These are phyloP conservation scores for Electrophaes corylata DNA, from an alignment of 2,888 invertebrate species.

Conservation along the genomic window DNA sequence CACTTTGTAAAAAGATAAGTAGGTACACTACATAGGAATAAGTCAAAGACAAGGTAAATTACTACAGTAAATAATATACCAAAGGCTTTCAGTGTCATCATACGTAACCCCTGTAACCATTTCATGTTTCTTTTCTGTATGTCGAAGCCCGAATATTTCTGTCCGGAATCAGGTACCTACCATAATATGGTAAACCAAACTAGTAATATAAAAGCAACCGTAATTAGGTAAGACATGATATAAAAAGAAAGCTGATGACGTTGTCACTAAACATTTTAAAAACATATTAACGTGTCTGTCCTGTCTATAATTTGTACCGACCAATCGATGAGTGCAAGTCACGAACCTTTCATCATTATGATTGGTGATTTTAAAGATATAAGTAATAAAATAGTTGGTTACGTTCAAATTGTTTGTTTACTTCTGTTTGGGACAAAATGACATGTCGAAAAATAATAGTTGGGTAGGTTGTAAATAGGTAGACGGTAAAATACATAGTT, in stretches of 20 bases:
- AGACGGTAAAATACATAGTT: too few relatives aligned
- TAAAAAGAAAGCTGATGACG: conserved; percentile 35
- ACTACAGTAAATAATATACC: too few relatives aligned
- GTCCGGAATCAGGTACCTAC: not conserved
- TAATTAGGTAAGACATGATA: not conserved
- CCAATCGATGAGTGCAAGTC: conserved; percentile 57
- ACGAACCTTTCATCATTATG: conserved; percentile 47
- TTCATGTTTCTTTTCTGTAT: not conserved
- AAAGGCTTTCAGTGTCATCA: too few relatives aligned
- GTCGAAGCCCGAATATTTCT: not conserved
- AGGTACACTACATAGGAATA: too few relatives aligned
- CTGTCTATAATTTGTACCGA: conserved; percentile 44
- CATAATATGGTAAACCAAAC: not conserved
- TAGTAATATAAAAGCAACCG: not conserved
- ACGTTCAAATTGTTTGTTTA: conserved; percentile 52
- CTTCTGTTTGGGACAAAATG: conserved; percentile 33
- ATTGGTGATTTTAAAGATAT: conserved; percentile 48
- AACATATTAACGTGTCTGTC: conserved; percentile 60
- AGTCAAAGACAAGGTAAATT: too few relatives aligned
- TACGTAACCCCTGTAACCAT: not conserved
- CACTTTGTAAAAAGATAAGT: too few relatives aligned
- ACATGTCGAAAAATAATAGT: not conserved
- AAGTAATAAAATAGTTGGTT: conserved; percentile 53
- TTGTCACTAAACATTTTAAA: conserved; percentile 65
- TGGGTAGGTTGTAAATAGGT: not conserved